Base-by-base conservation (phyloP, 2,888 invertebrate species). In the Leptinotarsa rubiginosa region DNA sequence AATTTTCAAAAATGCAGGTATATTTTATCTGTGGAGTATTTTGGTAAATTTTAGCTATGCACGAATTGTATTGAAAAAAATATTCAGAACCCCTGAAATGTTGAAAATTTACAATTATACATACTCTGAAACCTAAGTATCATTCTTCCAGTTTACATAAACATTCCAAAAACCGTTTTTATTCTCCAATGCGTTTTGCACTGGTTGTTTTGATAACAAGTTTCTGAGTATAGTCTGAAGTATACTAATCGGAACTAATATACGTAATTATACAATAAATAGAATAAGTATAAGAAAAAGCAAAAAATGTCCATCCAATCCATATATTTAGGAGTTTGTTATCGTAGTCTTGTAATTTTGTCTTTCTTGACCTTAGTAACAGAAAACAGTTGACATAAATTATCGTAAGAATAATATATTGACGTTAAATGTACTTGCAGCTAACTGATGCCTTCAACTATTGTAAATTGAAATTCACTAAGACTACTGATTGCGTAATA, bases 181-280 rank as follows among this genome's bases (percentile, higher is more conserved):
- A 10, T 62, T 62, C 10, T 41, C 31, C 62, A 62, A 13, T 41
- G 16, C 54, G 70, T 59, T 59, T 31, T 72, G 22, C 54, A 54
- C 54, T 52, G 50, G 49, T 47, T 41, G 52, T 56, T 59, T 64
- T 74, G n/a, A 70, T 65, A 69, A 62, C 41, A 62, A 65, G 67
- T 73, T 72, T 77, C 73, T 71, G 75, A 76, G 77, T 78, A 76
- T 75, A 71, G 69, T 75, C 72, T 54, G 77, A 82, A 81, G 86
- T 86, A 86, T 86, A 86, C 86, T 84, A 85, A 80, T 83, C 86
- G 86, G 81, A 87, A 87, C 86, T 84, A 81, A 87, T 87, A 87
- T 87, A 87, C 87, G 87, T 87, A 87, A 86, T 83, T 83, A 84
- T 85, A 87, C 86, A 87, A 86, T 86, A 87, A 86, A 81, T 83